Evolutionary conservation across 1,140 invertebrate genomes (phyloP).

Genomic region (Probaryconus sp.): DNA sequence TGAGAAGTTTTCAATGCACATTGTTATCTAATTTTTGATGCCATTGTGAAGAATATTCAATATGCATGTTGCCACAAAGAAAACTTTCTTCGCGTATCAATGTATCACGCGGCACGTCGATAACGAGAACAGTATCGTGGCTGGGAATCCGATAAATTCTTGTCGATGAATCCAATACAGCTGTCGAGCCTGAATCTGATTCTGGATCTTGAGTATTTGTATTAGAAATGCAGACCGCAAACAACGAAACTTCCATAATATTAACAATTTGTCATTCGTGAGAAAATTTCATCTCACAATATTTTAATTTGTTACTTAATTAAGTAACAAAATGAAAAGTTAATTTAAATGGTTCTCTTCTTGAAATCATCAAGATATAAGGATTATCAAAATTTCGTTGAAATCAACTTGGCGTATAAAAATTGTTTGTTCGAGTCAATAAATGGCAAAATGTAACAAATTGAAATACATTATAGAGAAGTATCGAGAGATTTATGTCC

Average conservation of each 20-base stretch:
- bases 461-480: no score
- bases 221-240: conserved; percentile 26
- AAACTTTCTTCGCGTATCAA: conserved; percentile 25
- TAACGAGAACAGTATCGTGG: conserved; percentile 38
- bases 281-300: background rate
- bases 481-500: no score
- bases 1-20: no score
- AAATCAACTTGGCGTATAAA: no score
- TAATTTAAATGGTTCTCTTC: background rate
- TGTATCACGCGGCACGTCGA: conserved; percentile 24
- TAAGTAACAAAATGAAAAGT: no score
- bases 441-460: no score
- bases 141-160: conserved; percentile 48
- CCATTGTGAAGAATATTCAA: conserved; percentile 14
- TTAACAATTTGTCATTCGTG: conserved; percentile 12
- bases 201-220: conserved; percentile 28
- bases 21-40: conserved; percentile 3
- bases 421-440: no score
- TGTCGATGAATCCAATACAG: conserved; percentile 42
- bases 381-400: no score
- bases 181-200: conserved; percentile 39
- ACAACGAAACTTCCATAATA: conserved; percentile 3
- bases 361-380: no score
- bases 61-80: conserved; percentile 8
- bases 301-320: no score